Evolutionary conservation across 2,888 invertebrate genomes (phyloP).

Genomic region (Eurois occulta): DNA sequence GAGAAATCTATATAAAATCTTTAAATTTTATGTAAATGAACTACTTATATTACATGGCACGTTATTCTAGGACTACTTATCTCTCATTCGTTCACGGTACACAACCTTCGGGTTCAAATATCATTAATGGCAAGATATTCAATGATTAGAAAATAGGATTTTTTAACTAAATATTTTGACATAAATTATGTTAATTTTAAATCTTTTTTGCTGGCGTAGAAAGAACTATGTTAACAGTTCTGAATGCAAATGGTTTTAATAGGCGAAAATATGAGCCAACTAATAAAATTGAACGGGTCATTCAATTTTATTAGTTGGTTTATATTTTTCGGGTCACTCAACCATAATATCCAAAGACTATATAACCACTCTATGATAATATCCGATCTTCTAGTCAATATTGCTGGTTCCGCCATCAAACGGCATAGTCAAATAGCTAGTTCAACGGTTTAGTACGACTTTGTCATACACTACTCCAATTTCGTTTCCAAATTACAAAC

Average conservation of each 20-base stretch:
- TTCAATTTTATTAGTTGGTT: not conserved
- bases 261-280: not conserved
- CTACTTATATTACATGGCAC: constrained; percentile 62
- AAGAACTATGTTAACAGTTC: not conserved
- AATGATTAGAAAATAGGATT: not conserved
- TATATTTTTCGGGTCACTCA: not conserved
- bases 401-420: not conserved
- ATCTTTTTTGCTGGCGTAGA: not conserved
- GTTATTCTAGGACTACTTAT: constrained; percentile 28
- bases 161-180: not conserved
- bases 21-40: constrained; percentile 29
- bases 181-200: not conserved
- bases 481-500: not conserved
- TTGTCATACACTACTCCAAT: not conserved
- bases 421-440: not conserved
- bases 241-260: not conserved
- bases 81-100: constrained; percentile 64
- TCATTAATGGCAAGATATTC: constrained; percentile 51
- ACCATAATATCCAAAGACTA: no score
- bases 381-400: constrained; percentile 1
- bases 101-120: constrained; percentile 67
- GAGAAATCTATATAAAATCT: not conserved
- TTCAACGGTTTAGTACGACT: not conserved
- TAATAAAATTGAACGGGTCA: no score
- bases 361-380: no score